Evolutionary conservation across 2,888 invertebrate genomes (phyloP).

Genomic region (Drosophila anomelani): DNA sequence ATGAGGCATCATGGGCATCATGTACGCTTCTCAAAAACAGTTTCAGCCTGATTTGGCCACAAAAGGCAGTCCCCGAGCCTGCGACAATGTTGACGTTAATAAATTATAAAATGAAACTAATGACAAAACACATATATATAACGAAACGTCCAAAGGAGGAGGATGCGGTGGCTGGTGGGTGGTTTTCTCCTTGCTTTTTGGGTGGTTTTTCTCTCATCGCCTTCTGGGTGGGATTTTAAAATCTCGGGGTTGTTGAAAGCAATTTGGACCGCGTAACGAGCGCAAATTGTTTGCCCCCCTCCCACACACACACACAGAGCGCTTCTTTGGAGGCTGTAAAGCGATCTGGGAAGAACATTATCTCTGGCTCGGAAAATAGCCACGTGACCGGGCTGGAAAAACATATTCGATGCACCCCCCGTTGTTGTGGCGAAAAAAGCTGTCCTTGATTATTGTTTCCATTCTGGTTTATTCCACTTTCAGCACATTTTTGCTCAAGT

Average conservation of each 20-base stretch:
- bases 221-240: constrained; percentile 56
- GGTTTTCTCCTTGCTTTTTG: constrained; percentile 11
- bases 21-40: constrained; percentile 83
- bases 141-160: constrained; percentile 34
- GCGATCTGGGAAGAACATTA: constrained; percentile 35
- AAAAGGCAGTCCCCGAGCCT: constrained; percentile 33
- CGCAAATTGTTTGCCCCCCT: constrained; percentile 71
- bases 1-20: constrained; percentile 66
- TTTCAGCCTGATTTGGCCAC: constrained; percentile 48
- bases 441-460: constrained; percentile 31
- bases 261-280: constrained; percentile 80
- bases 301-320: constrained; percentile 1
- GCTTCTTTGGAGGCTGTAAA: constrained; percentile 27
- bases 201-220: constrained; percentile 5
- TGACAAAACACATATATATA: constrained; percentile 75
- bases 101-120: constrained; percentile 84
- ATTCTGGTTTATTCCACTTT: neutral
- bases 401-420: constrained; percentile 18
- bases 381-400: constrained; percentile 41
- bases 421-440: neutral
- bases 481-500: neutral
- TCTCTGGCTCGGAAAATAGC: constrained; percentile 15
- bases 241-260: constrained; percentile 56
- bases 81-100: constrained; percentile 82
- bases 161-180: constrained; percentile 3